Percentiles rank a stretch among this genome's conserved stretches.
Evolutionary conservation across 2,113 vertebrate genomes (phyloP).

Genomic region (Barbus barbus): DNA sequence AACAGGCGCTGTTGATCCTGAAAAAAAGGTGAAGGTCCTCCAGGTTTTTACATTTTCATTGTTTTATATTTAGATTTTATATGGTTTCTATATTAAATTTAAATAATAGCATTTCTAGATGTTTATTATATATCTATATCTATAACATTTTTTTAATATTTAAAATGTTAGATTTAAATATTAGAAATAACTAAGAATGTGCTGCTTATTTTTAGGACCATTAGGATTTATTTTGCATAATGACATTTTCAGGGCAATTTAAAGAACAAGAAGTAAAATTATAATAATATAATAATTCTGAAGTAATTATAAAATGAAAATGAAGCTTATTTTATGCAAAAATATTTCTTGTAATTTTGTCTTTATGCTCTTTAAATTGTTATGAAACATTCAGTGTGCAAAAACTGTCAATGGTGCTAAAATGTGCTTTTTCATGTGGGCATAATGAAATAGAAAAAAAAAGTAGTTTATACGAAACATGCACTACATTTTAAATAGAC

Average conservation of each 20-base stretch:
- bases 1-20: slow-evolving; percentile 83
- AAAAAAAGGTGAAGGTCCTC: slow-evolving; percentile 77
- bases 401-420: neutral
- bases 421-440: too few species aligned
- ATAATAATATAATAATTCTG: too few species aligned
- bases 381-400: neutral
- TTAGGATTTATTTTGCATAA: neutral
- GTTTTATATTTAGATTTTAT: neutral
- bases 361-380: neutral
- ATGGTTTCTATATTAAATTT: neutral
- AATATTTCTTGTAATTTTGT: neutral
- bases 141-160: too few species aligned
- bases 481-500: neutral
- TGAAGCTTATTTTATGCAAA: neutral
- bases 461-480: neutral
- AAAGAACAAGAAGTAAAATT: neutral
- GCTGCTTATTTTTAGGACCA: neutral
- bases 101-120: too few species aligned
- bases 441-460: neutral
- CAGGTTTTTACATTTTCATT: neutral
- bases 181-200: neutral
- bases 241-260: neutral
- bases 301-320: neutral
- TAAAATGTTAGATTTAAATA: too few species aligned
- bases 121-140: too few species aligned